Evolutionary conservation across 2,113 vertebrate genomes (phyloP).

Genomic region (mouse (Mus musculus)): DNA sequence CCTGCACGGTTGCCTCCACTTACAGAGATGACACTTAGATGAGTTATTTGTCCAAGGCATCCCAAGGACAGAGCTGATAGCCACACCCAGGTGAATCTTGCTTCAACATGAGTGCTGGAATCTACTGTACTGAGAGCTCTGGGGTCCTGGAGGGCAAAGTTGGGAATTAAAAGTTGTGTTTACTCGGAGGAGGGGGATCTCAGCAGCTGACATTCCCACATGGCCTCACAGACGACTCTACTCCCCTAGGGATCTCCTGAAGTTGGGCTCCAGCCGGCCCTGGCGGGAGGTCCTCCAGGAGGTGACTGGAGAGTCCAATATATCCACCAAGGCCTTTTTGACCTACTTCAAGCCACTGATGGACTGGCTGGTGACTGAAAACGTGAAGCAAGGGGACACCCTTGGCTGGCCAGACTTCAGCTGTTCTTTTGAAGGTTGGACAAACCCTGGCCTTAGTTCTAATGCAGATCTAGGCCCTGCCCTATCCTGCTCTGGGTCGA

Average conservation of each 20-base stretch:
- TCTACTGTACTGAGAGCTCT: background rate
- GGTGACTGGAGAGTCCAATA: constrained; percentile 91
- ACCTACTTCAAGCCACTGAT: constrained; percentile 93
- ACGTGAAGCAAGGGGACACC: constrained; percentile 87
- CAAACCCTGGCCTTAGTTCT: background rate
- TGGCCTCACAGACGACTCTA: background rate
- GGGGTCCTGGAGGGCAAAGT: background rate
- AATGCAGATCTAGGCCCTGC: background rate
- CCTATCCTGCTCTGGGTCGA: background rate
- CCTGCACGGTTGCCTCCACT: background rate
- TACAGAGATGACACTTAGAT: background rate
- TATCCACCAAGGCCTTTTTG: constrained; percentile 91
- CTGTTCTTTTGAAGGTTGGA: constrained; percentile 88
- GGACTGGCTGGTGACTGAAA: constrained; percentile 90
- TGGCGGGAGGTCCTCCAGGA: constrained; percentile 94
- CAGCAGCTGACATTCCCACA: background rate
- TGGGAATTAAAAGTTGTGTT: too few species aligned
- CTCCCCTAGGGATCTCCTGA: constrained; percentile 91
- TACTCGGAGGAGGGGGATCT: background rate
- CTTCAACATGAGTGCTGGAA: background rate
- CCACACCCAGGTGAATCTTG: background rate
- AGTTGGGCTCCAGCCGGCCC: constrained; percentile 94
- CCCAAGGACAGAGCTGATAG: background rate
- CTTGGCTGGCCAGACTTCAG: constrained; percentile 94
- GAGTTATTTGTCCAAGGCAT: background rate